Evolutionary conservation across 2,113 vertebrate genomes (phyloP).

Genomic region (Pteronura brasiliensis): DNA sequence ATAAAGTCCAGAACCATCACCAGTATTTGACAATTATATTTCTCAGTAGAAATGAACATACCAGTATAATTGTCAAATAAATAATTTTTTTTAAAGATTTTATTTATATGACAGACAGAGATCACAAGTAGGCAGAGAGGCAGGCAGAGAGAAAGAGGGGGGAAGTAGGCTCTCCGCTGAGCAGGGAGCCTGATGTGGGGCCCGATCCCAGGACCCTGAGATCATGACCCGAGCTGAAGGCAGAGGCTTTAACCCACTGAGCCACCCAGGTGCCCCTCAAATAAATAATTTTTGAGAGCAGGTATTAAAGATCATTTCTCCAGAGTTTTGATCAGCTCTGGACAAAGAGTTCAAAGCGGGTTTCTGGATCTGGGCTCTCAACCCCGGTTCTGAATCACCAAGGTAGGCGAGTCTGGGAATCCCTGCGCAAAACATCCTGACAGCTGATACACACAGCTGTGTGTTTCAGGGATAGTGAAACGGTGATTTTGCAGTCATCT

Average conservation of each 20-base stretch:
- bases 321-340: background rate
- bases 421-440: background rate
- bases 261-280: background rate
- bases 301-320: background rate
- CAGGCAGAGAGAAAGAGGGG: too few species aligned
- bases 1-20: background rate
- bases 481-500: background rate
- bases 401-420: background rate
- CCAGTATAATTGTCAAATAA: background rate
- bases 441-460: background rate
- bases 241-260: too few species aligned
- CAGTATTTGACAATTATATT: background rate
- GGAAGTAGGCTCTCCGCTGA: too few species aligned
- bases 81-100: background rate
- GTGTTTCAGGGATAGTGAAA: background rate
- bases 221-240: too few species aligned
- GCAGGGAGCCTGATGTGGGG: too few species aligned
- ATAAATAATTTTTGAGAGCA: background rate
- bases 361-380: background rate
- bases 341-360: background rate
- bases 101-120: too few species aligned
- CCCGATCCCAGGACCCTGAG: too few species aligned
- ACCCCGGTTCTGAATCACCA: background rate
- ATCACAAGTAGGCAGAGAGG: too few species aligned
- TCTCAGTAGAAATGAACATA: background rate